phyloP scores from a whole-genome alignment of 1,140 invertebrate genomes.

The Apis dorsata region DNA sequence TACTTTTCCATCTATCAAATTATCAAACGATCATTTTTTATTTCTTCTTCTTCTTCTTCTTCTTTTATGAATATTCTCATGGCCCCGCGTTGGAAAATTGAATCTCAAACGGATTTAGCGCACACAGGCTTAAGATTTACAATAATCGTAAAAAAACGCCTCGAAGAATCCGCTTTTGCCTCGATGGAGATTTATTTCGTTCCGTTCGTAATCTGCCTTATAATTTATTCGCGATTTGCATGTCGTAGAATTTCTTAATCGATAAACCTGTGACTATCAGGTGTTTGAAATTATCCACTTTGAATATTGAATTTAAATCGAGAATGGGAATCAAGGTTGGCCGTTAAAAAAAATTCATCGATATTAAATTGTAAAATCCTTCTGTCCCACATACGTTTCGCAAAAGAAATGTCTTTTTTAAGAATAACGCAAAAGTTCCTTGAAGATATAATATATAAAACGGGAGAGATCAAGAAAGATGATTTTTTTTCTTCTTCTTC shows the following conservation, averaged over 20 bases:
- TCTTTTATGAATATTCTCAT: background rate
- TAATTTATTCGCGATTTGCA: background rate
- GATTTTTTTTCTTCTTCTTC: too few relatives aligned
- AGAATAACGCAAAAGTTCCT: too few relatives aligned
- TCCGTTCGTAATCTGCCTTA: background rate
- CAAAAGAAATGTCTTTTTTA: too few relatives aligned
- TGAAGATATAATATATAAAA: too few relatives aligned
- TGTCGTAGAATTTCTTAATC: background rate
- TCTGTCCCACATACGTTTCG: too few relatives aligned
- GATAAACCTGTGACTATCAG: background rate
- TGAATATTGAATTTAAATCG: background rate
- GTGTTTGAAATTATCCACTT: background rate
- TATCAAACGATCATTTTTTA: background rate
- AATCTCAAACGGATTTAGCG: background rate
- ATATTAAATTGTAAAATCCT: background rate
- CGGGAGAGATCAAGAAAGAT: too few relatives aligned
- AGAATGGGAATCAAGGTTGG: background rate
- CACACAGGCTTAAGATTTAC: too few relatives aligned
- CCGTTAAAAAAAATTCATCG: background rate
- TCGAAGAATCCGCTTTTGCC: background rate
- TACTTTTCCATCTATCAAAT: background rate
- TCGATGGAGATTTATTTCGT: background rate
- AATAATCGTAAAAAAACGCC: too few relatives aligned
- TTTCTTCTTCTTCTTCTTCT: too few relatives aligned
- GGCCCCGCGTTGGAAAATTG: background rate